A percentile compares a stretch with the other conserved stretches of the same genome.
These are phyloP conservation scores for Cecidostiba fungosa DNA, from an alignment of 2,888 invertebrate genomes.

Conservation along the genomic window DNA sequence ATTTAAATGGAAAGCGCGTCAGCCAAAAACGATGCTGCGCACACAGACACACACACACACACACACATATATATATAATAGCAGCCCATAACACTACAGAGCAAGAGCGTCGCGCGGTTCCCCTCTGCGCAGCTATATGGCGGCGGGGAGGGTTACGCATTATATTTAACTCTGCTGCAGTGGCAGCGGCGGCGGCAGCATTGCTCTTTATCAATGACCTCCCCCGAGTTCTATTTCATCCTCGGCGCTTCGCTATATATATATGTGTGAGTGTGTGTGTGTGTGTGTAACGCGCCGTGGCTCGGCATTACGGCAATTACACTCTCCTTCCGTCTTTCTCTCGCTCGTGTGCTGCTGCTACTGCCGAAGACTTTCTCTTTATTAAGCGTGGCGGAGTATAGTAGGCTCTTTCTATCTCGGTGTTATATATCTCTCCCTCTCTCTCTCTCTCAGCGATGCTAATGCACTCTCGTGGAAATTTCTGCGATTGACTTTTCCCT, in stretches of 20 bases:
- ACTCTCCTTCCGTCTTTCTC: constrained; percentile 52
- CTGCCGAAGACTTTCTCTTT: constrained; percentile 53
- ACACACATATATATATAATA: no score
- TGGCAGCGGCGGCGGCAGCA: background rate
- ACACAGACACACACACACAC: background rate
- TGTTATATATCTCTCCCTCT: background rate
- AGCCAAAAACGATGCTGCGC: background rate
- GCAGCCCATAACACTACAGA: background rate
- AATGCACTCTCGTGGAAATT: constrained; percentile 9
- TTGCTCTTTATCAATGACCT: constrained; percentile 55
- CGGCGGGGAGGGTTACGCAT: constrained; percentile 17
- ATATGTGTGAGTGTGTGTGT: background rate
- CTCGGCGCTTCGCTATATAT: constrained; percentile 17
- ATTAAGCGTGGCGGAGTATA: constrained; percentile 5
- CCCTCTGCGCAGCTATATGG: background rate
- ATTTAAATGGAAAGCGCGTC: constrained; percentile 11
- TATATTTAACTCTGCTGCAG: constrained; percentile 30
- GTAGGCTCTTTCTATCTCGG: background rate
- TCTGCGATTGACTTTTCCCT: background rate
- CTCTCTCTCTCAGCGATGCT: background rate
- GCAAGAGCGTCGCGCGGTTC: background rate
- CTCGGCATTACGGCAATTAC: constrained; percentile 57
- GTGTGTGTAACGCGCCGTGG: constrained; percentile 5
- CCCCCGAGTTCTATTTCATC: constrained; percentile 41
- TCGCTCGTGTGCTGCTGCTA: background rate